These are phyloP conservation scores for Micropoecilia bifurca DNA, from an alignment of 2,797 vertebrate species.

Conservation along the genomic window DNA sequence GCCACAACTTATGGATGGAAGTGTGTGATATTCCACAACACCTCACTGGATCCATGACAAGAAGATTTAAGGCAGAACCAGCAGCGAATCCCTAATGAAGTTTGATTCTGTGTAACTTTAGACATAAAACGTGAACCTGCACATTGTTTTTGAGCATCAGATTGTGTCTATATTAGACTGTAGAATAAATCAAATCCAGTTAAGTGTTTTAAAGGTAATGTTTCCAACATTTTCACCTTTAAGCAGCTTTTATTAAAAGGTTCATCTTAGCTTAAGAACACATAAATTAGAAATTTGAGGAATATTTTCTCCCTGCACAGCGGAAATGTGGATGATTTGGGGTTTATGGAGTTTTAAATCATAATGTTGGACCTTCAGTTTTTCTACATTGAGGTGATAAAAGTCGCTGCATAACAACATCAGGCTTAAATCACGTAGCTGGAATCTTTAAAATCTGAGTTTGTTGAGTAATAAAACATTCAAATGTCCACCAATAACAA, in stretches of 20 bases:
- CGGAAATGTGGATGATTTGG: neutral
- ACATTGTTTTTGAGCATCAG: neutral
- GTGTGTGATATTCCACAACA: neutral
- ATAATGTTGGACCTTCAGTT: neutral
- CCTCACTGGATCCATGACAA: neutral
- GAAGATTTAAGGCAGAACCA: neutral
- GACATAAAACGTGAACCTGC: neutral
- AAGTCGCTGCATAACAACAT: neutral
- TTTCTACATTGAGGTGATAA: neutral
- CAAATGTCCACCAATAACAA: neutral
- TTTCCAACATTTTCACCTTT: neutral
- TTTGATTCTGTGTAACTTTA: neutral
- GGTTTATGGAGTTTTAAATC: neutral
- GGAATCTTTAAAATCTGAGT: neutral
- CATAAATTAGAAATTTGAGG: neutral
- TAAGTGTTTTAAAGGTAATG: neutral
- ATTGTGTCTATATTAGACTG: neutral
- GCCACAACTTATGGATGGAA: neutral
- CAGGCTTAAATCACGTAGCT: neutral
- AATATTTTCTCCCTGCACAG: neutral
- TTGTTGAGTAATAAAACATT: neutral
- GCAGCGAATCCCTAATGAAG: neutral
- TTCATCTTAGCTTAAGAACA: neutral
- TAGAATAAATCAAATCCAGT: neutral
- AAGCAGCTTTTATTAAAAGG: neutral